Percentiles rank a stretch among this genome's conserved stretches.
Evolutionary conservation across 2,888 invertebrate species (phyloP).

Genomic region (Lepas anatifera): DNA sequence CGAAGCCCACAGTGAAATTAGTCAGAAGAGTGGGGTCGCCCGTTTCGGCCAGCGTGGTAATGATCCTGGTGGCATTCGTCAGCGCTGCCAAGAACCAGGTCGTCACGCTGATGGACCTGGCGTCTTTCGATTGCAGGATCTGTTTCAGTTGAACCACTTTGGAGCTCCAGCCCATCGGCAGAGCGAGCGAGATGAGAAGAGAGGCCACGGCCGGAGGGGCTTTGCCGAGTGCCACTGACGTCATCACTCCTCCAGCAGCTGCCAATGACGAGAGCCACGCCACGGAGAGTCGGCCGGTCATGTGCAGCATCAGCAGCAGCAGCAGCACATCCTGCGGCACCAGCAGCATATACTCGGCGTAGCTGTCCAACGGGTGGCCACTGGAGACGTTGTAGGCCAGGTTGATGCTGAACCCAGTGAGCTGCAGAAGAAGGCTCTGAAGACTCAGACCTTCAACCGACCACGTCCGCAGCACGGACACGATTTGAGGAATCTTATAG

Average conservation of each 20-base stretch:
- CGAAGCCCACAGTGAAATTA: not conserved
- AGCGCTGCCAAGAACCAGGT: constrained; percentile 9
- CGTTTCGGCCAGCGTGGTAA: constrained; percentile 7
- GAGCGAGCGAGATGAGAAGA: not conserved
- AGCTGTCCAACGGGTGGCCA: not conserved
- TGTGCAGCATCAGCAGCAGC: not conserved
- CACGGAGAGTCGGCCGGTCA: not conserved
- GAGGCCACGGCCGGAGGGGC: not conserved
- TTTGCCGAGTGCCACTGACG: not conserved
- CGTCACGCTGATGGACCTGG: not conserved
- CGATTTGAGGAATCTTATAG: not conserved
- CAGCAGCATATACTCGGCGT: constrained; percentile 8
- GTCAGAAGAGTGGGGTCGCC: not conserved
- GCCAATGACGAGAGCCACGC: not conserved
- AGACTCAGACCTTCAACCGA: not conserved
- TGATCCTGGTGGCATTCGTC: not conserved
- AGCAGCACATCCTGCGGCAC: constrained; percentile 11
- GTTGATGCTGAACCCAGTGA: not conserved
- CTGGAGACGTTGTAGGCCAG: not conserved
- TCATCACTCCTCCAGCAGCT: not conserved
- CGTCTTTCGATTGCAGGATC: not conserved
- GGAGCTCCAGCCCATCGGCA: constrained; percentile 9
- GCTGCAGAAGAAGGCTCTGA: not conserved
- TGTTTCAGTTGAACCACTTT: not conserved
- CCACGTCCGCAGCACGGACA: not conserved